Evolutionary conservation across 2,888 invertebrate species (phyloP), one percentile per base, ranked within the genome.

Genomic region (Philaethria dido): DNA sequence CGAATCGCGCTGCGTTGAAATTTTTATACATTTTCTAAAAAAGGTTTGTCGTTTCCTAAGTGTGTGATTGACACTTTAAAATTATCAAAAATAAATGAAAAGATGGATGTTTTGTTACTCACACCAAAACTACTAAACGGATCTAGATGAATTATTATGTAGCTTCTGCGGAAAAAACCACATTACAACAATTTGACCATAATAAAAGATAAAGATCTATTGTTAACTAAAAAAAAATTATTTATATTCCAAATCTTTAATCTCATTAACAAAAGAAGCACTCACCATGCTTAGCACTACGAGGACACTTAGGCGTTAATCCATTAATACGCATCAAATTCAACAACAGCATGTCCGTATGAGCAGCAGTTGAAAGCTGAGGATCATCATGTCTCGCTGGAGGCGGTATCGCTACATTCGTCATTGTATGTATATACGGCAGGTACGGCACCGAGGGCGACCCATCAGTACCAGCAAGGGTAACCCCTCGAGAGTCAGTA

Each of bases 261-360:
- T 36, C 13, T 0, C n/a, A 55, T 39, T 2, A 1, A 39, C 3
- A 36, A 9, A 9, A 39, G 6, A 57, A 4, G 8, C 0, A 42
- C 81, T 78, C 16, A 87, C 89, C 82, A 55, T 84, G 82, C 44
- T 80, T 79, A n/a, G 78, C 70, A 62, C 78, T 82, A 36, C 64
- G 64, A 39, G 75, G 52, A n/a, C 66, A 67, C 63, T 73, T 74
- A 8, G 78, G 78, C 57, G 89, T 84, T 64, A 90, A 76, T 16
- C 90, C 90, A 72, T 91, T 90, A 72, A 90, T 89, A 45, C 90
- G 82, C 91, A 92, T 91, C 47, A 92, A 82, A 69, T 91, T 90
- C 44, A 89, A 76, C 72, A 92, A 82, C 76, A 92, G 75, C 89
- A 91, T 89, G 73, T 91, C 91, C 0, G 90, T 88, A 74, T 89